Base-by-base conservation (phyloP, 2,113 vertebrate species). In the Tenebrosternarchus preto region DNA sequence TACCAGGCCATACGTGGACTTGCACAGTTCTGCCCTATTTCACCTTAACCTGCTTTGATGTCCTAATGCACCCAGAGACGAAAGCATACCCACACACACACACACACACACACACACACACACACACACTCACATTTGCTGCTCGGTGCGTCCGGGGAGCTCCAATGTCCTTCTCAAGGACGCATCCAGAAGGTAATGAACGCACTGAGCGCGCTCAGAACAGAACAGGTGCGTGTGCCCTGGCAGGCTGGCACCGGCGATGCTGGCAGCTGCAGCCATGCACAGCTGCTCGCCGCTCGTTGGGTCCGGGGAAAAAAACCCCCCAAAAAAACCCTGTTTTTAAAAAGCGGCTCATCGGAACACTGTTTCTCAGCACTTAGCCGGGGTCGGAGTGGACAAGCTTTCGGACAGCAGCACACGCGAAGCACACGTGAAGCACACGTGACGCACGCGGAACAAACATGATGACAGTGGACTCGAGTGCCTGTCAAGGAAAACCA, bases 101-200 rank as follows among this genome's bases (percentile, higher is more conserved):
- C 50, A 27, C 1, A 3, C 33, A 36, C 43, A 2, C 33, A 2
- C 33, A 36, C 31, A n/a, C 64, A 33, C 31, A 31, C n/a, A 19
- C 64, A 11, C 31, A 16, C 64, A 36, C 31, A 9, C 39, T 8
- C 11, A 9, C 39, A 46, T 9, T 46, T 9, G 8, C 39, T 1
- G 36, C 64, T 27, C 57, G 12, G 36, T 12, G 36, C 22, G 24
- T 33, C 27, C 19, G 39, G 71, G 55, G 71, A 73, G 27, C 50
- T 73, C 55, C 31, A 7, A 4, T 59, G 71, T 74, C 78, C 78
- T 80, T 74, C 33, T 46, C 78, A 80, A 80, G 78, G 78, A 80
- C 78, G 20, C 29, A 74, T 74, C 68, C 71, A 74, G 78, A 67
- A 50, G 71, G 50, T 59, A 80, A 73, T 39, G 78, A 73, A 55